Conservation (phyloP, 2,888 invertebrate species). For the Plagodis dolabraria region DNA sequence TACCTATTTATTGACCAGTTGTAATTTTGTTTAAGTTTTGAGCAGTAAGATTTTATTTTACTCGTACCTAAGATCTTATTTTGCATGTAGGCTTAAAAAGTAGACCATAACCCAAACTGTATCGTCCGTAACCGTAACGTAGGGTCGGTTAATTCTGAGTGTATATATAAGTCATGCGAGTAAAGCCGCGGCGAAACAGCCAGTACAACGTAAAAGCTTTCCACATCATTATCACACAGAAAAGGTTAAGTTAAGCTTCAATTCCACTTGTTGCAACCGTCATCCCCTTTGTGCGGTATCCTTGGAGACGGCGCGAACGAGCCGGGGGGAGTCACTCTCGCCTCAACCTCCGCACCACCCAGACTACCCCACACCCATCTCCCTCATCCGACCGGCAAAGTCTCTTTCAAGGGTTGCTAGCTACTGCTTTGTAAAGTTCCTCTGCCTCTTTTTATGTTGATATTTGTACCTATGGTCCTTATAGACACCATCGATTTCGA, state of each 20-base stretch:
- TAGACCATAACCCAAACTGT: too few relatives aligned
- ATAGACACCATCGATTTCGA: too few relatives aligned
- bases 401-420: slow-evolving; percentile 13
- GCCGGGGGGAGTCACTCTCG: slow-evolving; percentile 40
- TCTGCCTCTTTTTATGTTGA: neutral
- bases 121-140: too few relatives aligned
- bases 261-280: slow-evolving; percentile 68
- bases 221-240: slow-evolving; percentile 36
- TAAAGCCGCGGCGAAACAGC: neutral
- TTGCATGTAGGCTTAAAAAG: too few relatives aligned
- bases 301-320: slow-evolving; percentile 59
- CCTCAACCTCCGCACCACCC: slow-evolving; percentile 10
- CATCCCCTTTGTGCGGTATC: slow-evolving; percentile 53
- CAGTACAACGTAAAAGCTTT: slow-evolving; percentile 11
- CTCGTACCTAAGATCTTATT: too few relatives aligned
- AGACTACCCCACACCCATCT: slow-evolving; percentile 4
- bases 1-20: too few relatives aligned
- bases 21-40: too few relatives aligned
- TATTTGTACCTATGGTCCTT: too few relatives aligned
- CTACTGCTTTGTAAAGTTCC: neutral
- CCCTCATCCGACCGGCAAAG: slow-evolving; percentile 1
- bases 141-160: too few relatives aligned
- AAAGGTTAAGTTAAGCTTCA: slow-evolving; percentile 44
- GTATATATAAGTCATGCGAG: too few relatives aligned
- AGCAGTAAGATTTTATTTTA: too few relatives aligned